Evolutionary conservation across 92 coral and sea anemone species (phyloP).

Genomic region (Parazoanthus swiftii): DNA sequence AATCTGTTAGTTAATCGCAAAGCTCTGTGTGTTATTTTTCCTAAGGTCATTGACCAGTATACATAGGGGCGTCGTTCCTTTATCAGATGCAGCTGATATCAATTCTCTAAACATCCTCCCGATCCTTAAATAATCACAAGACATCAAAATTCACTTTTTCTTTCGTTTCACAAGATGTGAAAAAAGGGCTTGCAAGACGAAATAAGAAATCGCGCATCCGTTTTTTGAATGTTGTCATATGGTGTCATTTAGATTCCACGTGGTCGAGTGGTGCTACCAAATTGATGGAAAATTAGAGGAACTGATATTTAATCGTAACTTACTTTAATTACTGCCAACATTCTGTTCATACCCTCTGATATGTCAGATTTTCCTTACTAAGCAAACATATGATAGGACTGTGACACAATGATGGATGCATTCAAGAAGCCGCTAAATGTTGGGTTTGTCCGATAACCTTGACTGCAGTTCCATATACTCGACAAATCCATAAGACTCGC

Average conservation of each 20-base stretch:
- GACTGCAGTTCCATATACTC: background rate
- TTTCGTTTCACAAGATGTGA: background rate
- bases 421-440: background rate
- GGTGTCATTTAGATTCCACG: background rate
- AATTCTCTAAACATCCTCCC: background rate
- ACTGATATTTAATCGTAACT: slow-evolving; percentile 9
- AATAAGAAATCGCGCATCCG: too few species aligned
- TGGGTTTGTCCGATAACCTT: slow-evolving; percentile 16
- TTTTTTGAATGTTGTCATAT: background rate
- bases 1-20: background rate
- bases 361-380: slow-evolving; percentile 3
- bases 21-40: background rate
- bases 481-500: too few species aligned
- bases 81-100: background rate
- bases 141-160: background rate
- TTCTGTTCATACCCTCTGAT: slow-evolving; percentile 25
- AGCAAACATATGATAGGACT: background rate
- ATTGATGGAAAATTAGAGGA: background rate
- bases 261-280: background rate
- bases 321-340: slow-evolving; percentile 14
- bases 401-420: slow-evolving; percentile 9
- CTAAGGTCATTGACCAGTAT: slow-evolving; percentile 1
- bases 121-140: background rate
- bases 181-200: too few species aligned
- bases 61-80: background rate